Evolutionary conservation across 2,888 invertebrate species (phyloP), one percentile per base, ranked within the genome.

Genomic region (Stenolophus ochropezus): DNA sequence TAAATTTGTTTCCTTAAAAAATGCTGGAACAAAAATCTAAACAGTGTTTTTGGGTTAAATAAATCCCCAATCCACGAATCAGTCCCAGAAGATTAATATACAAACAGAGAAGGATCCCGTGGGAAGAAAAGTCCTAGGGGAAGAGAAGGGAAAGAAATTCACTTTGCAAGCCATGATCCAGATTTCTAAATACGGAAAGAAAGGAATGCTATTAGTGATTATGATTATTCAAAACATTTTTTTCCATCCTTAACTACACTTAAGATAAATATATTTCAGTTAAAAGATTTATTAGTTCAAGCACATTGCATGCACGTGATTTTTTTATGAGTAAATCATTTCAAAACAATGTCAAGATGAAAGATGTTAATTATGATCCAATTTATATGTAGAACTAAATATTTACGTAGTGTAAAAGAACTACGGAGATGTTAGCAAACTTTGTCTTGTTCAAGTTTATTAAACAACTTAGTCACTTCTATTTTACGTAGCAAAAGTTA

Each of bases 81-180:
- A 25, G 25, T 25, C 61, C 61, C 61, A 23, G 25, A 61, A 61
- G 61, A 61, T 61, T 61, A 61, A 61, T 61, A 61, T 61, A 61
- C 61, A 58, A 58, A 58, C 58, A 25, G 61, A 6, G 25, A 61
- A 23, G 25, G 25, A n/a, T 61, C 61, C 1, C 61, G 3, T 2
- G 61, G 25, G 61, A 61, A 61, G 23, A 20, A 56, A 61, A 56
- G 11, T 56, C 21, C 8, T 56, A 56, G 20, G 21, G 56, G 5
- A 56, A 56, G 56, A 0, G 56, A 56, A 21, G 18, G 2, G 20
- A 18, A 5, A 25, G 25, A 25, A 21, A 61, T 61, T 23, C 23
- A 61, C 23, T 61, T 61, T n/a, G 23, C 25, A 25, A 25, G 61
- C 25, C 14, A n/a, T 5, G 61, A 8, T 56, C 56, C 56, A 56